Evolutionary conservation across 2,113 vertebrate genomes (phyloP).

Genomic region (Hippopotamus amphibius): DNA sequence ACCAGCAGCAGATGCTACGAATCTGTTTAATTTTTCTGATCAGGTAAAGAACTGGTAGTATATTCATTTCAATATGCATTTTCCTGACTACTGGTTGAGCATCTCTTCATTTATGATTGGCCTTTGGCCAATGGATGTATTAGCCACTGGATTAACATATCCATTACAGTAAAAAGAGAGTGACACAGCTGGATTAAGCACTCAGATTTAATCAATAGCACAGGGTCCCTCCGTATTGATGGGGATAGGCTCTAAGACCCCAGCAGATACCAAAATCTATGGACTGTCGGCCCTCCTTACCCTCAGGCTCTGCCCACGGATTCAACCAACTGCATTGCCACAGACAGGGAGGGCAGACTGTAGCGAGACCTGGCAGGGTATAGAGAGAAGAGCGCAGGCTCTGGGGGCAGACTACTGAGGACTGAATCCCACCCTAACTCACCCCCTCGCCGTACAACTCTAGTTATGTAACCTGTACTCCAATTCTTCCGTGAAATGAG

Average conservation of each 20-base stretch:
- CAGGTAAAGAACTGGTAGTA: not conserved
- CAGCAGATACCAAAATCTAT: not conserved
- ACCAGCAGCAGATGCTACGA: not conserved
- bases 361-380: not conserved
- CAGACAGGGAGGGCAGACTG: not conserved
- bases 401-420: not conserved
- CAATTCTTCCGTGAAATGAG: not conserved
- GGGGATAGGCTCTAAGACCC: not conserved
- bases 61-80: not conserved
- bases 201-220: not conserved
- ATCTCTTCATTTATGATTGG: not conserved
- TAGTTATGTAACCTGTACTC: not conserved
- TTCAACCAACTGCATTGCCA: not conserved
- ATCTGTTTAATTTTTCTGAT: not conserved
- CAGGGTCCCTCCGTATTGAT: not conserved
- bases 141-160: not conserved
- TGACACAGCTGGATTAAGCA: not conserved
- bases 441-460: not conserved
- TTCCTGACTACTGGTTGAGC: not conserved
- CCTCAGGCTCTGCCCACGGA: not conserved
- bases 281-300: not conserved
- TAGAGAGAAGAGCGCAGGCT: not conserved
- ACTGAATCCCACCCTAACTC: not conserved
- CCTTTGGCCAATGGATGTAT: not conserved
- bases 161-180: not conserved